Percentiles rank a stretch among this genome's conserved stretches.
Evolutionary conservation across 1,140 invertebrate genomes (phyloP).

Genomic region (Augochlora pura): DNA sequence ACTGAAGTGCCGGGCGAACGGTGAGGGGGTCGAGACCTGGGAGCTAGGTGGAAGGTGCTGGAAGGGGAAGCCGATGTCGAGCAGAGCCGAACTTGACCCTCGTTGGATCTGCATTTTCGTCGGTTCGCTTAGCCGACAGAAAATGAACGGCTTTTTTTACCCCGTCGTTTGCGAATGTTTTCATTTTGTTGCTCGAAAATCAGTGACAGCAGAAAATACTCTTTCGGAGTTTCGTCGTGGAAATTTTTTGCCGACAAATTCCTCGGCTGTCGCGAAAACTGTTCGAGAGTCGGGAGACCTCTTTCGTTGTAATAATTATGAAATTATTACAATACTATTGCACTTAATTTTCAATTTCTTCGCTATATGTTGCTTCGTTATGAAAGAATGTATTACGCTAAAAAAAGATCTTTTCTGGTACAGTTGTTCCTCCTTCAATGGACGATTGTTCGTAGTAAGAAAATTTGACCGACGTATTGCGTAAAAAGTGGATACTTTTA

Average conservation of each 20-base stretch:
- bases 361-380: no score
- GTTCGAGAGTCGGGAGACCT: no score
- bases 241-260: background rate
- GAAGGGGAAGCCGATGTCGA: slow-evolving; percentile 32
- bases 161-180: background rate
- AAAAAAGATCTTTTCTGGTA: no score
- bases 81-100: slow-evolving; percentile 47
- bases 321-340: no score
- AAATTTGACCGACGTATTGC: no score
- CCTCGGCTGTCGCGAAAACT: background rate
- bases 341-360: no score
- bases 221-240: background rate
- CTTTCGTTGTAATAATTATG: no score
- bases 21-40: slow-evolving; percentile 6
- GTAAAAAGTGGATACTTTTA: background rate
- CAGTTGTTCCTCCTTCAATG: no score
- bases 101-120: slow-evolving; percentile 39
- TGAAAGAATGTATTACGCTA: no score
- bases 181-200: background rate
- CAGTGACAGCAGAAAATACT: background rate
- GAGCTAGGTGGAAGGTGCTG: slow-evolving; percentile 2
- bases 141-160: background rate
- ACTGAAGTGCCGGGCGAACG: background rate
- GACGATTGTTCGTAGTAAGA: no score
- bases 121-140: slow-evolving; percentile 17